Base-by-base conservation (phyloP, 2,113 vertebrate genomes). In the Ranitomeya imitator region DNA sequence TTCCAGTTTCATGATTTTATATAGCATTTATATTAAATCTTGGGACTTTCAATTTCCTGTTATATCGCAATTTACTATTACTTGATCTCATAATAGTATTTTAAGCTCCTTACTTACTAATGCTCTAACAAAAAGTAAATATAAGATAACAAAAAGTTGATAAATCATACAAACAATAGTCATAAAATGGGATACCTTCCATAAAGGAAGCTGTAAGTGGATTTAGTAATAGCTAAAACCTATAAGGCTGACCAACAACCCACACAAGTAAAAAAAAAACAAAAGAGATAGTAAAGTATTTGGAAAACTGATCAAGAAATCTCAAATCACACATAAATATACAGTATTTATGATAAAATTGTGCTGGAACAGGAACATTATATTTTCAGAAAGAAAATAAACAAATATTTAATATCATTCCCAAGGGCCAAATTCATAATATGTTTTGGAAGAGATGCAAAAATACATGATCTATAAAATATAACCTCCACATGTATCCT, bases 391-490 rank as follows among this genome's bases (percentile, higher is more conserved):
- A 37, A 37, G 21, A 63, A 61, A 45, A 23, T 31, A 14, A 23
- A 80, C 54, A n/a, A 16, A 81, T 37, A 61, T 63, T 61, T 81
- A 79, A 11, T 11, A 6, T 52, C 10, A 14, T 67, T 83, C 81
- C 80, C 31, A 37, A 51, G 52, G 23, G 67, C 5, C 83, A 74
- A 55, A 14, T 74, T 59, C 74, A 51, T 21, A 14, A 85, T 74
- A 57, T 37, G 10, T 73, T 73, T 73, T 85, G 83, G 54, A 85
- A 59, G 83, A 74, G 57, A 85, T 59, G 31, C 52, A 73, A 19
- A 13, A 14, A 57, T 85, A 59, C 83, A 85, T 55, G 65, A 52
- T 31, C 83, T 55, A 85, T 73, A 55, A 71, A 73, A 85, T 85
- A 57, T 31, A 18, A 57, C 67, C 21, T 84, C 37, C 63, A 84